Base-by-base conservation (phyloP, 30 jellyfish, hydroid and myxozoan genomes). In the Clytia hemisphaerica region DNA sequence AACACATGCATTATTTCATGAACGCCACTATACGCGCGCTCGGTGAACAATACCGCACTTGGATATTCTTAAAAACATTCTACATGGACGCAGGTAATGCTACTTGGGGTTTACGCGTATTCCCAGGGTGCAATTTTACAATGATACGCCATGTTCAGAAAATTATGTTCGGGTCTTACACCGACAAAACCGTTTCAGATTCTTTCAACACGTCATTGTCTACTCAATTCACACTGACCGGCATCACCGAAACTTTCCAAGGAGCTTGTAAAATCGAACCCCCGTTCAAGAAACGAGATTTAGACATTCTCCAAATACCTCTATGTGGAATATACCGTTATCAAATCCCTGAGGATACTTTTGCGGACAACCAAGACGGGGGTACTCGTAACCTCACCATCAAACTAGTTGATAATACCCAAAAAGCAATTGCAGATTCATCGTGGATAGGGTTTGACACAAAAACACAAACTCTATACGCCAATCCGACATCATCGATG, bases 351-450 rank as follows among this genome's bases (percentile, higher is more conserved):
- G 70, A 64, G 19, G 53, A 80, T 49, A 77, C 98, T 14, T 81
- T 89, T 59, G 37, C 1, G 0, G 98, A 89, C 46, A 44, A 75
- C 18, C 81, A 81, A 77, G 98, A 81, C 50, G 93, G 98, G 14
- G 47, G 51, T 36, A 80, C 98, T 10, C 29, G 82, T 9, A 71
- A 70, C 15, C 71, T 89, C 45, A 45, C 61, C 36, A 42, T 91
- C 30, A 57, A 45, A 46, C 72, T 78, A 37, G 45, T 75, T 2
- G 66, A 76, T 45, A 35, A 32, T 0, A 58, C 67, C 58, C 68
- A 72, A 19, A 24, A 37, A 26, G 46, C 61, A 2, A 24, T 81
- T 1, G 37, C 44, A 50, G 47, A 35, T 22, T 53, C 54, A 6
- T 58, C 59, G 35, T 88, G 97, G 97, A 25, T 88, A 4, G 88